A percentile compares a stretch with the other conserved stretches of the same genome.
Evolutionary conservation across 2,888 invertebrate species (phyloP).

Genomic region (Dicranocentrus wangi): DNA sequence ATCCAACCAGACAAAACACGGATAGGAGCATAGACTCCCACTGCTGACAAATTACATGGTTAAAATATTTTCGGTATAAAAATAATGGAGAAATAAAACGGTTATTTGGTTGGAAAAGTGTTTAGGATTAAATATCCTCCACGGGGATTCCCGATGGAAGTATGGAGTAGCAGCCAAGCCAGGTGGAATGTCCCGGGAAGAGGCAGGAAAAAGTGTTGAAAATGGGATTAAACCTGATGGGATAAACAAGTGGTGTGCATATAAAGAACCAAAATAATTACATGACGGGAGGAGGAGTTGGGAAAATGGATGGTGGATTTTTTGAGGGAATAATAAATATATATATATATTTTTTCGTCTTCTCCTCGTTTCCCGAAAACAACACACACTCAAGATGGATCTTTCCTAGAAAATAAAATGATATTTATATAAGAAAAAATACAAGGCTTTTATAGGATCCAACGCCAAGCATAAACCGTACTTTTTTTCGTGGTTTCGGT

Average conservation of each 20-base stretch:
- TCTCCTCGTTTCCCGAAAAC: too few species aligned
- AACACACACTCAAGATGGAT: too few species aligned
- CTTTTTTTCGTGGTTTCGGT: too few species aligned
- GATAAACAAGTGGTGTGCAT: slow-evolving; percentile 4
- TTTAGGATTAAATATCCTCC: slow-evolving; percentile 45
- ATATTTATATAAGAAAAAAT: too few species aligned
- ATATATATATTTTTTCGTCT: too few species aligned
- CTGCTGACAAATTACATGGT: slow-evolving; percentile 55
- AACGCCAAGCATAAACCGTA: too few species aligned
- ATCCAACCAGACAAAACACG: too few species aligned
- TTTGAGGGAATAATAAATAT: too few species aligned
- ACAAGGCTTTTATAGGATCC: too few species aligned
- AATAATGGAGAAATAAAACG: slow-evolving; percentile 3
- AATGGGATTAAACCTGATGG: slow-evolving; percentile 39
- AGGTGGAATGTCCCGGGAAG: neutral
- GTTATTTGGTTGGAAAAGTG: slow-evolving; percentile 7
- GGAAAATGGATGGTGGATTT: slow-evolving; percentile 16
- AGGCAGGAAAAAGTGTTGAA: slow-evolving; percentile 27
- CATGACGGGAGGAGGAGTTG: slow-evolving; percentile 30
- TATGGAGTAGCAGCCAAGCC: too few species aligned
- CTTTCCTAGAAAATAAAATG: too few species aligned
- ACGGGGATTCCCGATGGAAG: slow-evolving; percentile 26
- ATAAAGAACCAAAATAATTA: slow-evolving; percentile 35
- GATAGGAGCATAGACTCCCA: slow-evolving; percentile 14
- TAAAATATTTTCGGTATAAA: slow-evolving; percentile 17